Percentiles rank a stretch among this genome's conserved stretches.
These are phyloP conservation scores for Leptonema lineaticorne DNA, from an alignment of 1,140 invertebrate species.

Conservation along the genomic window DNA sequence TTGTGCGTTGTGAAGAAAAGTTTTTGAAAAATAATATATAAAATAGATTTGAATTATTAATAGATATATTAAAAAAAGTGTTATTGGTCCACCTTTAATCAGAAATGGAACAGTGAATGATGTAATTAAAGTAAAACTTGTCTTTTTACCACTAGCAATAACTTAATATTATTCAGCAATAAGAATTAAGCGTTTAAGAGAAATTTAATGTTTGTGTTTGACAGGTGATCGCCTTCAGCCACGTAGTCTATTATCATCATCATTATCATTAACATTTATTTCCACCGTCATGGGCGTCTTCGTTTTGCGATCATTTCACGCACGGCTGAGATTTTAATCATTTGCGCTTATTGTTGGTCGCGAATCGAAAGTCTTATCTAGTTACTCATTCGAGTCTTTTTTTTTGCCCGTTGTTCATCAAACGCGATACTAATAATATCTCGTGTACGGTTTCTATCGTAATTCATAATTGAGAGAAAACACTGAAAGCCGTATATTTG, in stretches of 20 bases:
- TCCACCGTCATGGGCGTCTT: constrained; percentile 10
- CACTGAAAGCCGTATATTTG: background rate
- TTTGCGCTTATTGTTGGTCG: background rate
- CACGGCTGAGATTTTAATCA: constrained; percentile 13
- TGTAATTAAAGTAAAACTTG: no score
- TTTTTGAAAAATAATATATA: no score
- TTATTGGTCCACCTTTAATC: no score
- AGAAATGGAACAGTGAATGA: no score
- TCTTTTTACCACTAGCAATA: no score
- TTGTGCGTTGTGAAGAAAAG: no score
- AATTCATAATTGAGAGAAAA: background rate
- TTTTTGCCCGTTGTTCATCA: background rate
- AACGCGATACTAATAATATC: background rate
- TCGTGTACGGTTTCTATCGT: background rate
- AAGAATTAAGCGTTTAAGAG: no score
- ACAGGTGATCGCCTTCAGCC: constrained; percentile 9
- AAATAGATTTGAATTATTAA: no score
- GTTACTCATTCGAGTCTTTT: background rate
- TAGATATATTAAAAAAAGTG: no score
- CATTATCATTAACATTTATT: background rate
- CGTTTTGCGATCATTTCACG: constrained; percentile 4
- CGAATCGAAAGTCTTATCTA: background rate
- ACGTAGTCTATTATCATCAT: constrained; percentile 15
- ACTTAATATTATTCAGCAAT: no score
- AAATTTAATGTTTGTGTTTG: no score